These are phyloP conservation scores for Phengaris alcon DNA, from an alignment of 2,888 invertebrate species.

Conservation along the genomic window DNA sequence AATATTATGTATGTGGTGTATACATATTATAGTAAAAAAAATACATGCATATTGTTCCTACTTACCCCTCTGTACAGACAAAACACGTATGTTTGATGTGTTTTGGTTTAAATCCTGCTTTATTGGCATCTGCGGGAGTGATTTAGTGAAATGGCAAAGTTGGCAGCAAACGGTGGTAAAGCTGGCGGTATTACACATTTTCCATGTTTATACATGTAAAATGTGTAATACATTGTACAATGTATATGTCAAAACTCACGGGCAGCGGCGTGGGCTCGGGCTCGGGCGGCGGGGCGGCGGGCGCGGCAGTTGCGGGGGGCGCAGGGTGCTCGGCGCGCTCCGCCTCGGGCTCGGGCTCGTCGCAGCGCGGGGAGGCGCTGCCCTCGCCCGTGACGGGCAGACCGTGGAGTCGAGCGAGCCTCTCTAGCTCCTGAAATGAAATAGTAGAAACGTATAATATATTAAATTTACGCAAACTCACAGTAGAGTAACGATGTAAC, in stretches of 20 bases:
- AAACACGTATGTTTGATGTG: no score
- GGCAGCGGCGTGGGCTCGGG: conserved; percentile 20
- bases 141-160: no score
- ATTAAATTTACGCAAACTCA: neutral
- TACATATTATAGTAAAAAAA: no score
- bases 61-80: no score
- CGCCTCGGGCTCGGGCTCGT: conserved; percentile 55
- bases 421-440: conserved; percentile 85
- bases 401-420: conserved; percentile 87
- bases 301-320: neutral
- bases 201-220: neutral
- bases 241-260: neutral
- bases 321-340: conserved; percentile 45
- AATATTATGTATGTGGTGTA: no score
- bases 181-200: no score
- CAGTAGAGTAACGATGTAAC: no score
- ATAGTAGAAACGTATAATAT: neutral
- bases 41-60: no score
- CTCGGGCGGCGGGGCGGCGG: conserved; percentile 1
- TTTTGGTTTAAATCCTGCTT: no score
- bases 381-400: conserved; percentile 82
- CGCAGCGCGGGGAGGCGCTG: conserved; percentile 47
- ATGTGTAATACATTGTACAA: no score
- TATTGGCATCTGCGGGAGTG: no score
- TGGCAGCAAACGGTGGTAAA: no score